phyloP scores from a whole-genome alignment of 2,888 invertebrate genomes.

The Hyles lineata region DNA sequence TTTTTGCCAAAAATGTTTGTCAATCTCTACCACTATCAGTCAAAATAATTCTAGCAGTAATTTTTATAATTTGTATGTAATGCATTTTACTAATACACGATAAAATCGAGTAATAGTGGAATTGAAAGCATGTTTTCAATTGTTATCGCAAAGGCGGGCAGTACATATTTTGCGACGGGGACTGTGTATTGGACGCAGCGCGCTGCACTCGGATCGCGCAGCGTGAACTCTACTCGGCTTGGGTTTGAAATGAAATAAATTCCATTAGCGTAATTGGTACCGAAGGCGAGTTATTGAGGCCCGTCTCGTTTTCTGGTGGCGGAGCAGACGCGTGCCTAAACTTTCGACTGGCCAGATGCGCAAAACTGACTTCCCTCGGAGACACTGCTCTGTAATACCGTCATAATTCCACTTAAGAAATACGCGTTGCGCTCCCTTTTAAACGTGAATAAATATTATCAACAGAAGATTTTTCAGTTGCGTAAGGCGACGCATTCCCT shows the following conservation, averaged over 20 bases:
- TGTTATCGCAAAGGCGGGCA: background rate
- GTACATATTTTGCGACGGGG: conserved; percentile 19
- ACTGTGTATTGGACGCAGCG: conserved; percentile 42
- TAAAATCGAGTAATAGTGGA: background rate
- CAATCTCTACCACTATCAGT: too few relatives aligned
- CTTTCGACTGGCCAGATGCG: conserved; percentile 23
- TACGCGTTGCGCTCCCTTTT: background rate
- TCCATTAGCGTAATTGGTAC: conserved; percentile 79
- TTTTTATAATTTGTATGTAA: background rate
- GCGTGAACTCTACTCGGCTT: conserved; percentile 36
- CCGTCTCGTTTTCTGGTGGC: conserved; percentile 38
- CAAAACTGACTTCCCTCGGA: conserved; percentile 10
- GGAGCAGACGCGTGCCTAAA: conserved; percentile 22
- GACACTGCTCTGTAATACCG: background rate
- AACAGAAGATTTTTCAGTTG: conserved; percentile 62
- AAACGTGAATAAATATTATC: conserved; percentile 23
- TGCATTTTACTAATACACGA: conserved; percentile 29
- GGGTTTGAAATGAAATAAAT: conserved; percentile 75
- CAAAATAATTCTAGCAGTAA: background rate
- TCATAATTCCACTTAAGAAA: conserved; percentile 21
- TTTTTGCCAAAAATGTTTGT: too few relatives aligned
- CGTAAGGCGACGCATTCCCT: conserved; percentile 72
- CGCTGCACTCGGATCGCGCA: conserved; percentile 47
- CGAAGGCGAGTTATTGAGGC: conserved; percentile 62
- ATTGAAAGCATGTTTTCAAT: conserved; percentile 9